A percentile compares a stretch with the other conserved stretches of the same genome.
Conservation (phyloP, 2,888 invertebrate genomes). For the Druceiella hillmani region DNA sequence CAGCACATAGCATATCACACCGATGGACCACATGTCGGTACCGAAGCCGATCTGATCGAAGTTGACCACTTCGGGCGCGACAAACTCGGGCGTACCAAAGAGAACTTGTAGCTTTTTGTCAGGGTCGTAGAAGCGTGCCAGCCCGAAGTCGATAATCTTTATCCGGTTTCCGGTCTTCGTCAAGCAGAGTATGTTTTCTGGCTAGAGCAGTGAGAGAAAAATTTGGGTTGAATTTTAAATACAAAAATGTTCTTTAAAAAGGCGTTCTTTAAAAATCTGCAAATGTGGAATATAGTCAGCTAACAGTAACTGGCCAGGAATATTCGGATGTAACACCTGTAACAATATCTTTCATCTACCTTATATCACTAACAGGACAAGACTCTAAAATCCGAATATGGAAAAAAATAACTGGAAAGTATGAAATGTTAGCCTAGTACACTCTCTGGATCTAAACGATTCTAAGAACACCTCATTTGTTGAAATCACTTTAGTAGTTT, state of each 20-base stretch:
- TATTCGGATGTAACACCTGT: too few relatives aligned
- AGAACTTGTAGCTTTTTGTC: slow-evolving; percentile 88
- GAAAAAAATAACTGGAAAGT: too few relatives aligned
- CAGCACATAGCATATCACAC: slow-evolving; percentile 97
- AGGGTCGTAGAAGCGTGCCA: slow-evolving; percentile 89
- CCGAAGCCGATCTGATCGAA: slow-evolving; percentile 94
- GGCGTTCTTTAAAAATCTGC: neutral
- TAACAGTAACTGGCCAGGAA: too few relatives aligned
- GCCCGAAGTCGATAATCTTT: slow-evolving; percentile 97
- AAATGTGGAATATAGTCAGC: neutral
- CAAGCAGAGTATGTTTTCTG: slow-evolving; percentile 96
- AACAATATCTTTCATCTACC: too few relatives aligned
- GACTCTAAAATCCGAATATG: too few relatives aligned
- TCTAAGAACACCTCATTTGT: too few relatives aligned
- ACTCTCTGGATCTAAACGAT: too few relatives aligned
- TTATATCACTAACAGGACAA: too few relatives aligned
- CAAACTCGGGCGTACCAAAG: slow-evolving; percentile 98
- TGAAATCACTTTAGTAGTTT: too few relatives aligned
- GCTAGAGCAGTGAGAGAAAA: slow-evolving; percentile 53
- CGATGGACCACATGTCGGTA: slow-evolving; percentile 99
- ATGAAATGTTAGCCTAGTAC: too few relatives aligned
- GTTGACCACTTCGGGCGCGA: slow-evolving; percentile 98
- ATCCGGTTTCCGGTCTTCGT: slow-evolving; percentile 96
- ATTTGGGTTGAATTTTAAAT: neutral
- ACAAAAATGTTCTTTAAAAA: neutral